A percentile compares a stretch with the other conserved stretches of the same genome.
These are phyloP conservation scores for Ceriagrion tenellum DNA, from an alignment of 2,888 invertebrate species.

Conservation along the genomic window DNA sequence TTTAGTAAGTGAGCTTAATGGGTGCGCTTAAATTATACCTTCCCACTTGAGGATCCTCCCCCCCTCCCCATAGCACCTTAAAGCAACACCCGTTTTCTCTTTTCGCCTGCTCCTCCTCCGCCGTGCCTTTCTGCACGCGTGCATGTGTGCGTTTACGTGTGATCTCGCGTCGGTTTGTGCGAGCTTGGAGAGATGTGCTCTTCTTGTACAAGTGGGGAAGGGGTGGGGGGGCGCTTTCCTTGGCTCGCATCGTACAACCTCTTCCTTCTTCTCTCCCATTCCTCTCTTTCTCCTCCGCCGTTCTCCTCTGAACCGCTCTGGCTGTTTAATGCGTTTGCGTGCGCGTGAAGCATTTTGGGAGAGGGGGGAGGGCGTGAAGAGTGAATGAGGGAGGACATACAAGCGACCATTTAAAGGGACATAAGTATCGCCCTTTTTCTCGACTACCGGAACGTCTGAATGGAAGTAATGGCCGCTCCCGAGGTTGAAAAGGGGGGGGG, in stretches of 20 bases:
- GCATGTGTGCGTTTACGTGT: neutral
- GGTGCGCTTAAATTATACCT: constrained; percentile 25
- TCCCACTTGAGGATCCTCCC: neutral
- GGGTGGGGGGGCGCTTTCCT: neutral
- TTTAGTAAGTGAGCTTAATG: constrained; percentile 31
- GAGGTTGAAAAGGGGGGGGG: constrained; percentile 45
- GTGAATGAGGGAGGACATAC: neutral
- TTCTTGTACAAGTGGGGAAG: neutral
- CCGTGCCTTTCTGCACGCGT: constrained; percentile 19
- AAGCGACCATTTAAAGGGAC: constrained; percentile 48
- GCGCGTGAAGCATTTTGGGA: constrained; percentile 6
- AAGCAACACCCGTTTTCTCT: neutral
- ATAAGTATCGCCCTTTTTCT: constrained; percentile 56
- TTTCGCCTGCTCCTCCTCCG: neutral
- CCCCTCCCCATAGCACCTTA: neutral
- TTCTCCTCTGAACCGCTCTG: neutral
- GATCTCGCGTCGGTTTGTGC: constrained; percentile 24
- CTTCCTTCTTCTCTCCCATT: neutral
- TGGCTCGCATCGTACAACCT: neutral
- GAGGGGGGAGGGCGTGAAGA: neutral
- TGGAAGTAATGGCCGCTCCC: constrained; percentile 41
- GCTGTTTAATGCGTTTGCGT: constrained; percentile 21
- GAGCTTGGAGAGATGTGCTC: constrained; percentile 31
- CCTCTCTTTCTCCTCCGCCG: neutral
- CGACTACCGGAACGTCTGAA: constrained; percentile 65